phyloP scores from a whole-genome alignment of 2,888 invertebrate species.

The Drosophila eohydei region DNA sequence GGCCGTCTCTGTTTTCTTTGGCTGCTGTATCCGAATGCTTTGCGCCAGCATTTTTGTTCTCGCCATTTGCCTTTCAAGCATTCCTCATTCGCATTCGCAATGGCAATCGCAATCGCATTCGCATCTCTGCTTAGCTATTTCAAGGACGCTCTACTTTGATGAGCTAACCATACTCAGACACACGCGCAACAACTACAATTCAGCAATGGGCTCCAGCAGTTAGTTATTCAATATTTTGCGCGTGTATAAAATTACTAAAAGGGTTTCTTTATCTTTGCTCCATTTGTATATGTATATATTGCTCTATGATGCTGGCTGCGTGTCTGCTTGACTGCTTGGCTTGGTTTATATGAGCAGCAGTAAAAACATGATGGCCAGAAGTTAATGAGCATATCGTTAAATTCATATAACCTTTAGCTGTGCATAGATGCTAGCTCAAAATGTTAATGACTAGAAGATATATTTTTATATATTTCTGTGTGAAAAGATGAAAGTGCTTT shows the following conservation, averaged over 20 bases:
- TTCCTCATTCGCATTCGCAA: constrained; percentile 40
- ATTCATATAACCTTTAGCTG: constrained; percentile 15
- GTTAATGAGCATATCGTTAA: constrained; percentile 42
- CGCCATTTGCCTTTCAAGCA: constrained; percentile 36
- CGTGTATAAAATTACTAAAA: constrained; percentile 66
- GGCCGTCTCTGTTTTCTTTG: constrained; percentile 18
- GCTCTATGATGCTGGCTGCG: constrained; percentile 11
- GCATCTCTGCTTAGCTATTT: constrained; percentile 51
- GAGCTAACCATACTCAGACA: constrained; percentile 23
- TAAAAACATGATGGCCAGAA: constrained; percentile 41
- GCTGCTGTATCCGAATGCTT: constrained; percentile 28
- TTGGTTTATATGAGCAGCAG: constrained; percentile 40
- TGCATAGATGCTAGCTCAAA: constrained; percentile 14
- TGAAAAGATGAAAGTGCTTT: not conserved
- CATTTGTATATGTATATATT: constrained; percentile 2
- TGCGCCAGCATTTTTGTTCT: constrained; percentile 36
- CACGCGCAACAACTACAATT: constrained; percentile 9
- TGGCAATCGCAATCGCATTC: constrained; percentile 36
- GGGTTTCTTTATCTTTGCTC: constrained; percentile 44
- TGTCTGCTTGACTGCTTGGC: not conserved
- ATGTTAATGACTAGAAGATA: constrained; percentile 19
- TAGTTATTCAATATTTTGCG: constrained; percentile 63
- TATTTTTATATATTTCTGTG: not conserved
- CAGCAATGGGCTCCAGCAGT: constrained; percentile 26
- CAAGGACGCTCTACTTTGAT: constrained; percentile 57